Evolutionary conservation across 2,797 vertebrate genomes (phyloP).

Genomic region (Steatocranus sp.): DNA sequence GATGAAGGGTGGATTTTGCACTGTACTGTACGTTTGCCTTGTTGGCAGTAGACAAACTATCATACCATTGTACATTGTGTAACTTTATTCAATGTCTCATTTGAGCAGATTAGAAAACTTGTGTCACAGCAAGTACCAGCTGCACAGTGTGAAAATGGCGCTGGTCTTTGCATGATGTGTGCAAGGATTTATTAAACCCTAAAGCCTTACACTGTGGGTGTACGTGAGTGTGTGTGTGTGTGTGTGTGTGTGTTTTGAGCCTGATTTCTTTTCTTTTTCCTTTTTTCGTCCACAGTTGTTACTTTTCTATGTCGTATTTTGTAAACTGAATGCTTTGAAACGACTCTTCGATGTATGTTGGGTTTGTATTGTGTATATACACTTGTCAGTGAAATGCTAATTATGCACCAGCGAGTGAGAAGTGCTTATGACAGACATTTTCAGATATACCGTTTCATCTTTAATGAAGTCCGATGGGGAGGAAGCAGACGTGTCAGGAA

Average conservation of each 20-base stretch:
- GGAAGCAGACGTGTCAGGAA: not conserved
- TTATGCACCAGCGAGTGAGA: conserved; percentile 35
- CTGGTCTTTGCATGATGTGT: conserved; percentile 44
- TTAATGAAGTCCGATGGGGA: not conserved
- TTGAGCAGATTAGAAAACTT: conserved; percentile 8
- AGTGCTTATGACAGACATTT: not conserved
- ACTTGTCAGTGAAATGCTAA: conserved; percentile 20
- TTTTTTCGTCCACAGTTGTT: conserved; percentile 2
- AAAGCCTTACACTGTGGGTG: conserved; percentile 61
- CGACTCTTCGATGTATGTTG: not conserved
- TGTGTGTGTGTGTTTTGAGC: conserved; percentile 1
- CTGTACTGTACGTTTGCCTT: conserved; percentile 6
- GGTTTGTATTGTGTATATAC: conserved; percentile 27
- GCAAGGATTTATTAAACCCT: conserved; percentile 54
- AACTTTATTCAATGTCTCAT: conserved; percentile 15
- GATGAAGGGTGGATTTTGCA: not conserved
- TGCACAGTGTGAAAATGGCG: conserved; percentile 36
- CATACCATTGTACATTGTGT: conserved; percentile 30
- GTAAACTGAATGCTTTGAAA: conserved; percentile 20
- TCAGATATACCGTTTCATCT: not conserved
- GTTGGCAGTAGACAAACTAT: not conserved
- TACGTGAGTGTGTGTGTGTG: not conserved
- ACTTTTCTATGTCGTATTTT: conserved; percentile 52
- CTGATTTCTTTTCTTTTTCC: conserved; percentile 15
- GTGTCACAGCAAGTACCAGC: conserved; percentile 1